Evolutionary conservation across 2,888 invertebrate species (phyloP), one percentile per base, ranked within the genome.

Genomic region (Ephialtes manifestator): DNA sequence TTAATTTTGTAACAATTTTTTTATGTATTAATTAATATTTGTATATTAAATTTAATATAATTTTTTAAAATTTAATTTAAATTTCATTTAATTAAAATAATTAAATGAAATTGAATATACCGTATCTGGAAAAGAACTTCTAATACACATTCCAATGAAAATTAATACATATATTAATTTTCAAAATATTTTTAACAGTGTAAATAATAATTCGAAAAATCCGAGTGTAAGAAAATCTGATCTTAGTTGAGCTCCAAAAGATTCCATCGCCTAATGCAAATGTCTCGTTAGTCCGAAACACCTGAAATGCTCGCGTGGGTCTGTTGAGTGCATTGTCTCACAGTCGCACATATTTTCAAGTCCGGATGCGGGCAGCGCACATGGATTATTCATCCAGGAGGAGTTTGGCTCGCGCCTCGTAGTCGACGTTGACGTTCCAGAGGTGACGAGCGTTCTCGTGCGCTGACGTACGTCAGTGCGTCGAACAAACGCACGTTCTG

Each of bases 381-480:
- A 92, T 91, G 90, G 92, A 92, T 92, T 92, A 93, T 93, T 92
- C 91, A 92, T 92, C 87, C 18, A 53, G 63, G 72, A 35, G 63
- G 70, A 48, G 31, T 20, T 31, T 39, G 53, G 63, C 58, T 48
- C 51, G 68, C 63, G 63, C 46, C 35, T 51, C 18, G 31, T 51
- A 28, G 70, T 53, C 78, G 81, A 55, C 67, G 75, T 78, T 55
- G 71, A 78, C 67, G 80, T 84, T 77, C 65, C 83, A 18, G 78
- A 82, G 74, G 70, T 63, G 85, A 85, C 78, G 75, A 85, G 78
- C 74, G 72, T 55, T 55, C 55, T 24, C 55, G 43, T 55, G 43
- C 20, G 39, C 79, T 82, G 79, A 85, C 85, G 81, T 82, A 71
- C 81, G 82, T 85, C 79, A 82, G 71, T 63, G 53, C 75, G 20